Conservation (phyloP, 2,888 invertebrate species). For the Omphaloscelis lunosa region DNA sequence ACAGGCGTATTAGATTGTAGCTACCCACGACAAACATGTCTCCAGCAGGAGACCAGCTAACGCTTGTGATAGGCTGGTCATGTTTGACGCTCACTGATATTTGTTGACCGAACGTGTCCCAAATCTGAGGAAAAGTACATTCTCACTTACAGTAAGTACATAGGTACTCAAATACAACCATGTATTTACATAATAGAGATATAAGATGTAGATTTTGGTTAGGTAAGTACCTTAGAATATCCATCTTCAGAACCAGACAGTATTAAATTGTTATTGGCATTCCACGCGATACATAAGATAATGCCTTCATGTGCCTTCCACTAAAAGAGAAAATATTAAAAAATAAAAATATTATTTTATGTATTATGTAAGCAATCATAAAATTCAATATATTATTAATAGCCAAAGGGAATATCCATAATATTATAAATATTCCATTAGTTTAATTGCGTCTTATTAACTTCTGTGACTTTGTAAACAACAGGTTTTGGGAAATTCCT, state of each 20-base stretch:
- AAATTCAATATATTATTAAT: not conserved
- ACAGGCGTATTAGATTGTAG: conserved; percentile 97
- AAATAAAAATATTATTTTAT: too few relatives aligned
- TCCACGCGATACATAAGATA: conserved; percentile 98
- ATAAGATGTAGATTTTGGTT: conserved; percentile 78
- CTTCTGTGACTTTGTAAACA: not conserved
- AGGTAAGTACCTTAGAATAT: conserved; percentile 92
- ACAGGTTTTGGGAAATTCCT: not conserved
- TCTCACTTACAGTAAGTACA: not conserved
- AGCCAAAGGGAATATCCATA: not conserved
- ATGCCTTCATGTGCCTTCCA: conserved; percentile 99
- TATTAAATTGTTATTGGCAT: conserved; percentile 96
- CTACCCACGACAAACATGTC: conserved; percentile 98
- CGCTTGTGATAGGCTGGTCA: conserved; percentile 97
- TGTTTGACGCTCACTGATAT: conserved; percentile 96
- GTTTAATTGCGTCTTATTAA: not conserved
- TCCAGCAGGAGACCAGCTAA: conserved; percentile 98
- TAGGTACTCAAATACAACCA: not conserved
- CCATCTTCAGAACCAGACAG: conserved; percentile 99
- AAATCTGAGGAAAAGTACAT: conserved; percentile 90
- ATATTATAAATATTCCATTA: not conserved
- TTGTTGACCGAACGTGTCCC: conserved; percentile 97
- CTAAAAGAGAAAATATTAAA: conserved; percentile 86
- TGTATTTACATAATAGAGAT: not conserved
- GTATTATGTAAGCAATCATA: not conserved